A percentile compares a stretch with the other conserved stretches of the same genome.
Conservation (phyloP, 2,888 invertebrate species). For the Gonocerus acuteangulatus region DNA sequence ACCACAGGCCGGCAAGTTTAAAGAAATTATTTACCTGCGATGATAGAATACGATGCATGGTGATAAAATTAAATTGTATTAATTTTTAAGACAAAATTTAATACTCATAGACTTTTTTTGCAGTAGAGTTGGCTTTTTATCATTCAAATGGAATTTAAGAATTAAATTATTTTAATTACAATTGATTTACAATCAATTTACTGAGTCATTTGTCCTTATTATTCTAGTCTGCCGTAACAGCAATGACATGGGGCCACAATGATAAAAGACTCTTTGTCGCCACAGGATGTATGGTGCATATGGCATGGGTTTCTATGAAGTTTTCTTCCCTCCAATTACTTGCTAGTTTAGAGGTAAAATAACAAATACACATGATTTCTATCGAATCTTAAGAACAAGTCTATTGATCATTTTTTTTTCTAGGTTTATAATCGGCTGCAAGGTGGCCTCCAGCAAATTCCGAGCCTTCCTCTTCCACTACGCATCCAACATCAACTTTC, state of each 20-base stretch:
- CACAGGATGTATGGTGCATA: conserved; percentile 83
- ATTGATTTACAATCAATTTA: too few species aligned
- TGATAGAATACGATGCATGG: too few species aligned
- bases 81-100: too few species aligned
- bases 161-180: background rate
- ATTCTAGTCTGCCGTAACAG: conserved; percentile 70
- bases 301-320: conserved; percentile 85
- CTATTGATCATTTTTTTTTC: too few species aligned
- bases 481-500: conserved; percentile 76
- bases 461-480: conserved; percentile 69
- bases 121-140: too few species aligned
- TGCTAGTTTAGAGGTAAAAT: conserved; percentile 64
- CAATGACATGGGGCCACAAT: conserved; percentile 97
- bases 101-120: too few species aligned
- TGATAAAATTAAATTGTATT: too few species aligned
- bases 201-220: too few species aligned
- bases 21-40: too few species aligned
- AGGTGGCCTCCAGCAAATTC: conserved; percentile 34
- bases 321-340: conserved; percentile 86
- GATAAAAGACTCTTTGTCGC: conserved; percentile 91
- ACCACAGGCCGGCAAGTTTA: too few species aligned
- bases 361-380: background rate
- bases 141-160: too few species aligned
- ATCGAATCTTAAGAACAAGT: too few species aligned
- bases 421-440: conserved; percentile 36